Evolutionary conservation across 2,888 invertebrate species (phyloP), one percentile per base, ranked within the genome.

Genomic region (Tipula unca): DNA sequence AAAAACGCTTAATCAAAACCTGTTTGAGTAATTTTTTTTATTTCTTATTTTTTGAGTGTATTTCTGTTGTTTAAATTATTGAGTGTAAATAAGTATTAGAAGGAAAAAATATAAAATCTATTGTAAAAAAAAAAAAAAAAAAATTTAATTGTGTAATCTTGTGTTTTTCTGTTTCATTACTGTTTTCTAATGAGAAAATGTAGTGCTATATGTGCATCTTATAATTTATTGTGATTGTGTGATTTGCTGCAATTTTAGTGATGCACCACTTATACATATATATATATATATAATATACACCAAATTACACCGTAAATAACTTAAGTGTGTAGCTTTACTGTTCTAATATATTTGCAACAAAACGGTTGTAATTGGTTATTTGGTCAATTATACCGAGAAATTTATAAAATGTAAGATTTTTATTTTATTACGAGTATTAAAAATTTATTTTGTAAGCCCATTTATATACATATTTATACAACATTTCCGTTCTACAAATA

Each of bases 51-150:
- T 48, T 69, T 25, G 69, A 69, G 69, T 69, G 69, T 20, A 25
- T 69, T 69, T 69, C 10, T 48, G n/a, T 69, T 69, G 69, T 69
- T 69, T 69, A 25, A 48, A 25, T 69, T 25, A 25, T 69, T 69
- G 69, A 69, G 69, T 69, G 69, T 69, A 69, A 69, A 69, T 25
- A 69, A 69, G 69, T 69, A 69, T 69, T 69, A 69, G 69, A 69
- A 69, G 69, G 69, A 69, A 69, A 25, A 54, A 25, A 69, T 69
- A 69, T n/a, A n/a, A n/a, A n/a, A n/a, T n/a, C n/a, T n/a, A n/a
- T n/a, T n/a, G n/a, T n/a, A n/a, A n/a, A n/a, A n/a, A n/a, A n/a
- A 25, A 54, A 54, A 6, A 25, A 69, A 69, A 69, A 8, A 20
- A 69, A 69, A 69, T 48, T 17, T 17, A 48, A 69, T 69, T 69